Conservation (phyloP, 2,113 vertebrate genomes). For the Seriola rivoliana region DNA sequence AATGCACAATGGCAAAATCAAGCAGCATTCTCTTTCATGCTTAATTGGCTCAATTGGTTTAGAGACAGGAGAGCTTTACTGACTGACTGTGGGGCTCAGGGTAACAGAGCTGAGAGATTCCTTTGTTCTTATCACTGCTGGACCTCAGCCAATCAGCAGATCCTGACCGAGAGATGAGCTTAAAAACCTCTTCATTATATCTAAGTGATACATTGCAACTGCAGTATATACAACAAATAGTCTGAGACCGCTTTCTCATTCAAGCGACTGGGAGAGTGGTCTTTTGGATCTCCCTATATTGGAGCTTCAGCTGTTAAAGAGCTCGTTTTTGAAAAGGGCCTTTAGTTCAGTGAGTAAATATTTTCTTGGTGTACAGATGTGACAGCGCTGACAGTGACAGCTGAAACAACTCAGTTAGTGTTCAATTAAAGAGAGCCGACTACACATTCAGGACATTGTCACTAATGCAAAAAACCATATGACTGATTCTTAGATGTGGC, state of each 20-base stretch:
- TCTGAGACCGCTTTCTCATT: too few relatives aligned
- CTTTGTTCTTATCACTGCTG: conserved; percentile 67
- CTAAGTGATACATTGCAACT: neutral
- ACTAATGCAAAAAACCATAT: conserved; percentile 7
- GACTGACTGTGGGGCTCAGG: conserved; percentile 53
- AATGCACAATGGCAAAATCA: conserved; percentile 50
- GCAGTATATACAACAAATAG: neutral
- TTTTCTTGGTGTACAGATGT: neutral
- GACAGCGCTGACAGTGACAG: neutral
- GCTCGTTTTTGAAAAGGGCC: neutral
- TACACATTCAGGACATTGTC: neutral
- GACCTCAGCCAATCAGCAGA: conserved; percentile 62
- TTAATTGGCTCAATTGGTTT: conserved; percentile 79
- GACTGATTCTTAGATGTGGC: neutral
- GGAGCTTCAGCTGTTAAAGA: neutral
- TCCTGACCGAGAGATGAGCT: conserved; percentile 30
- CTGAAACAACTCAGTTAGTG: neutral
- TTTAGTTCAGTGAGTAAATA: neutral
- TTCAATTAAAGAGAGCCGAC: neutral
- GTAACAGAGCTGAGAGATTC: conserved; percentile 67
- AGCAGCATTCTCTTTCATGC: conserved; percentile 71
- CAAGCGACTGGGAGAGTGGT: too few relatives aligned
- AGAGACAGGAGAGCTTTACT: conserved; percentile 68
- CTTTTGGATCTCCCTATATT: neutral
- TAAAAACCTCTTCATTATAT: conserved; percentile 1